Evolutionary conservation across 2,888 invertebrate genomes (phyloP), one percentile per base, ranked within the genome.

Genomic region (Lithosia quadra): DNA sequence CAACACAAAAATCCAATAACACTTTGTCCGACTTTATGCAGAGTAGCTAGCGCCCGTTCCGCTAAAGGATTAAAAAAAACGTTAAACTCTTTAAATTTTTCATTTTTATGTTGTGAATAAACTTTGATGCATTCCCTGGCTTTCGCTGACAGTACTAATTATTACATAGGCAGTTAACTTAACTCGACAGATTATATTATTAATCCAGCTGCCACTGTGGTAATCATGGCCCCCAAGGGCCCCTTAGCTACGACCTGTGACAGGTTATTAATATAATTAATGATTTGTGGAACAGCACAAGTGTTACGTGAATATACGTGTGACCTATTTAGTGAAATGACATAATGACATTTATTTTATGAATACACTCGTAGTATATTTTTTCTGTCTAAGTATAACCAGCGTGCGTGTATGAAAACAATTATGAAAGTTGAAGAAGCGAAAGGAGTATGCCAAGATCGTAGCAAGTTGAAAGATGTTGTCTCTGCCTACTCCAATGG

Each of bases 201-300:
- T 43, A 68, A 56, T 56, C 55, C 13, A 64, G 28, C 59, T 60
- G 33, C 24, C 60, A 63, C 55, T 60, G 60, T 28, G 15, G 60
- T 56, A 65, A 68, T 68, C 60, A 68, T 43, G n/a, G 39, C 60
- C 55, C 68, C 64, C 68, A 21, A 39, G 43, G 61, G 56, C 61
- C 61, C 36, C 21, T 24, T 36, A 34, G 24, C 59, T 59, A 15
- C 60, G 21, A 64, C 18, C 60, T 61, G 43, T 60, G 68, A 65
- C 68, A 68, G 68, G 64, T 65, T 68, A 68, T 68, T 68, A 64
- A 68, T 68, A 65, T 64, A 68, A 56, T 65, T 64, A 64, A 65
- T 65, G 62, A 60, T 56, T 61, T 56, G 64, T 64, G 60, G 39
- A 65, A 43, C 21, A 39, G 36, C 22, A 15, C n/a, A 28, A 11